Conservation (phyloP, 2,888 invertebrate genomes). For the Labia minor region DNA sequence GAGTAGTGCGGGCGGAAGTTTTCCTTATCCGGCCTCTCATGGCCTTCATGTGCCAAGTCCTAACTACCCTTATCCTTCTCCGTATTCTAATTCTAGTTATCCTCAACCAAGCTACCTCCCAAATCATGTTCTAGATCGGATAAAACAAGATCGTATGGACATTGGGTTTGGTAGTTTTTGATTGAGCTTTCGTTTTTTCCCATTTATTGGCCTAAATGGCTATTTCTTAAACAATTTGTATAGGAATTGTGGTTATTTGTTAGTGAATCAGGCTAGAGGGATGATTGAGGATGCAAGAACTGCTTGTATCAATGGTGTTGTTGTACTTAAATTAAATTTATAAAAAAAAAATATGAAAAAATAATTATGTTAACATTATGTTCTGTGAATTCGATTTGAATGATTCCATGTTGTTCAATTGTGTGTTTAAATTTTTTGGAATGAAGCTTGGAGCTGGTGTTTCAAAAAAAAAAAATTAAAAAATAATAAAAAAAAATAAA, state of each 20-base stretch:
- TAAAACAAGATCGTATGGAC: slow-evolving; percentile 41
- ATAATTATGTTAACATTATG: slow-evolving; percentile 14
- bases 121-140: slow-evolving; percentile 41
- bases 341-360: slow-evolving; percentile 17
- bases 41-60: slow-evolving; percentile 57
- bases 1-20: slow-evolving; percentile 27
- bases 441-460: slow-evolving; percentile 19
- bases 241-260: slow-evolving; percentile 13
- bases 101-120: slow-evolving; percentile 34
- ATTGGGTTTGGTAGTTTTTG: slow-evolving; percentile 43
- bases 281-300: slow-evolving; percentile 13
- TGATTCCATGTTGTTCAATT: slow-evolving; percentile 17
- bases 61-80: slow-evolving; percentile 50
- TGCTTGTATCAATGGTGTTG: background rate
- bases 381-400: background rate
- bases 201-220: slow-evolving; percentile 7
- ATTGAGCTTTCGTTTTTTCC: slow-evolving; percentile 27
- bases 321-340: slow-evolving; percentile 2
- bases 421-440: slow-evolving; percentile 21
- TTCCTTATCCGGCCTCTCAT: slow-evolving; percentile 39
- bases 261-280: slow-evolving; percentile 13
- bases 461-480: background rate
- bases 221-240: slow-evolving; percentile 1
- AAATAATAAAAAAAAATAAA: background rate
- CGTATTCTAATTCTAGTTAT: slow-evolving; percentile 35